Conservation (phyloP, 1,140 invertebrate genomes). For the Tyrophagus putrescentiae region DNA sequence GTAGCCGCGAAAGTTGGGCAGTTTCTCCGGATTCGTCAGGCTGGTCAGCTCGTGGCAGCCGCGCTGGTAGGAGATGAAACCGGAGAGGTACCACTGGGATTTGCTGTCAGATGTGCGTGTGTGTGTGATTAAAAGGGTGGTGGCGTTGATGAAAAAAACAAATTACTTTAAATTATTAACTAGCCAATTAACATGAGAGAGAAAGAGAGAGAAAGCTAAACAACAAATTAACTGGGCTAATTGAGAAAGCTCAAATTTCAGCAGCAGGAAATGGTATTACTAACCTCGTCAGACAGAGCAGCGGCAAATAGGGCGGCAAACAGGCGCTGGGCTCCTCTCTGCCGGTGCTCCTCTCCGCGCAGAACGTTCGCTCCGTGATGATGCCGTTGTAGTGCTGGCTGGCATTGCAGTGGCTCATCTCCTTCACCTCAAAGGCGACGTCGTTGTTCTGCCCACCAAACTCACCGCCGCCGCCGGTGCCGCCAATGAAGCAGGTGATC, state of each 20-base stretch:
- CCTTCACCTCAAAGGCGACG: conserved; percentile 3
- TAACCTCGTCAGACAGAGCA: conserved; percentile 11
- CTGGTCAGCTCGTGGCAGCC: not conserved
- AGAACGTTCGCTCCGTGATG: not conserved
- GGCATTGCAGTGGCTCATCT: conserved; percentile 5
- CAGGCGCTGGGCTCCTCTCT: not conserved
- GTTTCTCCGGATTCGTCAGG: conserved; percentile 1
- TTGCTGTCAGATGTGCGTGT: no score
- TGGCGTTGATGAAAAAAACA: no score
- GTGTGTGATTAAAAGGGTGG: no score
- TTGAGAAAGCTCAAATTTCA: no score
- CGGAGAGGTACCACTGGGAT: conserved; percentile 9
- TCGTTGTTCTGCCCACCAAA: not conserved
- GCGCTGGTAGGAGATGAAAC: conserved; percentile 10
- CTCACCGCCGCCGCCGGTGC: not conserved
- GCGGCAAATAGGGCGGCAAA: conserved; percentile 8
- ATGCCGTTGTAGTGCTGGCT: not conserved
- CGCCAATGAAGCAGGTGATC: conserved; percentile 16
- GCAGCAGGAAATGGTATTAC: no score
- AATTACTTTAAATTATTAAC: no score
- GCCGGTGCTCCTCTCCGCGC: not conserved
- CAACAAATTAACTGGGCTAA: no score
- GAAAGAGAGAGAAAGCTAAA: no score
- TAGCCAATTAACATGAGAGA: no score
- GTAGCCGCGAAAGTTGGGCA: not conserved